Conservation (phyloP, 2,888 invertebrate genomes). For the Calephelis perditalis region DNA sequence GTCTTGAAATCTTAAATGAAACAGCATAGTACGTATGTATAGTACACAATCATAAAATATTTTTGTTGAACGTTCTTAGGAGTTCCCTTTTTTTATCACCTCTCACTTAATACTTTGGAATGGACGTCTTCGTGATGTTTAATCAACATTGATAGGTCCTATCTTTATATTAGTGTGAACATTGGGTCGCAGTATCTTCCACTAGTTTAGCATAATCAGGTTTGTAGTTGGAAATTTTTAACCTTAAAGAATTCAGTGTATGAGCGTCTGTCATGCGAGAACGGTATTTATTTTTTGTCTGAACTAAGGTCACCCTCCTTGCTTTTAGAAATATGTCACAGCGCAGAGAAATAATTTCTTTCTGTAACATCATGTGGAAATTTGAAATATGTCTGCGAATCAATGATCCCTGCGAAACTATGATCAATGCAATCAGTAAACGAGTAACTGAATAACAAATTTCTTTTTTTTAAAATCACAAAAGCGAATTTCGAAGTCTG, state of each 20-base stretch:
- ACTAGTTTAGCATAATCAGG: conserved; percentile 31
- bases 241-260: conserved; percentile 31
- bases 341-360: conserved; percentile 29
- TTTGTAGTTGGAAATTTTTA: conserved; percentile 32
- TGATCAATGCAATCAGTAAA: conserved; percentile 32
- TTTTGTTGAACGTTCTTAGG: too few species aligned
- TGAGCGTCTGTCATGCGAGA: conserved; percentile 30
- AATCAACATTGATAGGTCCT: too few species aligned
- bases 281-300: conserved; percentile 32
- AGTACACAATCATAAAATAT: too few species aligned
- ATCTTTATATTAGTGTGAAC: conserved; percentile 28
- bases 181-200: conserved; percentile 16
- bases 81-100: too few species aligned
- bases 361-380: conserved; percentile 27
- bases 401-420: conserved; percentile 28
- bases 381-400: conserved; percentile 33
- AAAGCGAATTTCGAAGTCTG: background rate
- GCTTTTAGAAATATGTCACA: conserved; percentile 32
- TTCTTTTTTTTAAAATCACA: conserved; percentile 29
- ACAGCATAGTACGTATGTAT: too few species aligned
- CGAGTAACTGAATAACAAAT: conserved; percentile 33
- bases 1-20: too few species aligned
- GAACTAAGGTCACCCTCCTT: conserved; percentile 24
- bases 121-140: too few species aligned
- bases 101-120: too few species aligned